Conservation (phyloP, 2,888 invertebrate species). For the Dilophus febrilis region DNA sequence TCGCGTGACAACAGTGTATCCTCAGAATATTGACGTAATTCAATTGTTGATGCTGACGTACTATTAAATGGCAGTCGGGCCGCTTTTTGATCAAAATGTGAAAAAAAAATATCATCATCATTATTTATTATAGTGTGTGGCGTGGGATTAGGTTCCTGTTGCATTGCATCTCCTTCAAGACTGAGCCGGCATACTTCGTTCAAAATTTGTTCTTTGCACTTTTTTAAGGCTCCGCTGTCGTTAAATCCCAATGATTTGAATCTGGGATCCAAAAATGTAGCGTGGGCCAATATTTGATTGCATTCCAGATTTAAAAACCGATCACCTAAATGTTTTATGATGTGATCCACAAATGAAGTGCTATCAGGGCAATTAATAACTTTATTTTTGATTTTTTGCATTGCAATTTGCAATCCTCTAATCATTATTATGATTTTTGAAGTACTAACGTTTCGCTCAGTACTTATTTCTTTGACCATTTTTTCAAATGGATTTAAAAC, state of each 20-base stretch:
- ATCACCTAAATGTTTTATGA: background rate
- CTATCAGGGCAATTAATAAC: no score
- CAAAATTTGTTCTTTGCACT: background rate
- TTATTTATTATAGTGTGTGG: no score
- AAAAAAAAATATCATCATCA: background rate
- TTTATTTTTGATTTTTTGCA: background rate
- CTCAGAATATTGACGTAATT: background rate
- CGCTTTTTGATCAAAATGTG: background rate
- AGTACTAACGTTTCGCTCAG: constrained; percentile 15
- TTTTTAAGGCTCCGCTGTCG: background rate
- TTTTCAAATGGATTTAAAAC: constrained; percentile 13
- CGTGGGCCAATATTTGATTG: background rate
- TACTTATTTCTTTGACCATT: constrained; percentile 13
- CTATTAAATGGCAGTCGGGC: background rate
- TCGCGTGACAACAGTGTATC: background rate
- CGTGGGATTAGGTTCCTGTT: no score
- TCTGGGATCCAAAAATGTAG: background rate
- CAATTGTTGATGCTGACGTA: background rate
- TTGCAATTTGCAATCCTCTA: constrained; percentile 11
- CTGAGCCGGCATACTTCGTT: background rate
- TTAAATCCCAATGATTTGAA: background rate
- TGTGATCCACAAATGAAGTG: no score
- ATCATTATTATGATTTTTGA: constrained; percentile 15
- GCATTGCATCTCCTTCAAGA: background rate
- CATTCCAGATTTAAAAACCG: background rate